These are phyloP conservation scores for Sinosuthora webbiana DNA, from an alignment of 2,113 vertebrate species.

Conservation along the genomic window DNA sequence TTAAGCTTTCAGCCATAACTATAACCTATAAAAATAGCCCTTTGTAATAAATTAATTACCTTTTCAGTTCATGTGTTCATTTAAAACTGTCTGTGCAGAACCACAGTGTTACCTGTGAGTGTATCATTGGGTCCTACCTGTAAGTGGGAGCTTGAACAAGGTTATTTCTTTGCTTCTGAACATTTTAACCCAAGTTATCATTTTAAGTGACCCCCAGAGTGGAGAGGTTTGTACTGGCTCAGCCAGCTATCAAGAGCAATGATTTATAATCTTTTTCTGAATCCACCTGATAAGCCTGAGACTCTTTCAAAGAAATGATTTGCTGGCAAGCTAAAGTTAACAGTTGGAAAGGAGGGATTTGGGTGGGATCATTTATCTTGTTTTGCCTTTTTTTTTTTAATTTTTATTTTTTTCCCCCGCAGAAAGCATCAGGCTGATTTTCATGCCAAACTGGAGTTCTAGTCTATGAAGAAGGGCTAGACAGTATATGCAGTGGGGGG, in stretches of 20 bases:
- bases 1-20: not conserved
- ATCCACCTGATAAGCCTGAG: not conserved
- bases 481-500: not conserved
- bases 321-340: not conserved
- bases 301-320: not conserved
- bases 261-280: not conserved
- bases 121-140: not conserved
- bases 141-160: not conserved
- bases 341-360: not conserved
- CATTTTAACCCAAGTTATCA: not conserved
- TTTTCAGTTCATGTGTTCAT: not conserved
- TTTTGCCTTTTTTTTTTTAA: not conserved
- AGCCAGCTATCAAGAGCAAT: not conserved
- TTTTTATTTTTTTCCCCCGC: accelerated
- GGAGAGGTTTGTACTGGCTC: not conserved
- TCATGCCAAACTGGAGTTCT: not conserved
- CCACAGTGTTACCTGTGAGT: not conserved
- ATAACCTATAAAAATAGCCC: not conserved
- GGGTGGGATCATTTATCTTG: not conserved
- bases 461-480: not conserved
- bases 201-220: not conserved
- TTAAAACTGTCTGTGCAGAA: not conserved
- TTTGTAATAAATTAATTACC: constrained; percentile 55
- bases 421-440: not conserved
- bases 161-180: not conserved